These are phyloP conservation scores for Lamellibrachia satsuma DNA, from an alignment of 2,888 invertebrate genomes.

Conservation along the genomic window DNA sequence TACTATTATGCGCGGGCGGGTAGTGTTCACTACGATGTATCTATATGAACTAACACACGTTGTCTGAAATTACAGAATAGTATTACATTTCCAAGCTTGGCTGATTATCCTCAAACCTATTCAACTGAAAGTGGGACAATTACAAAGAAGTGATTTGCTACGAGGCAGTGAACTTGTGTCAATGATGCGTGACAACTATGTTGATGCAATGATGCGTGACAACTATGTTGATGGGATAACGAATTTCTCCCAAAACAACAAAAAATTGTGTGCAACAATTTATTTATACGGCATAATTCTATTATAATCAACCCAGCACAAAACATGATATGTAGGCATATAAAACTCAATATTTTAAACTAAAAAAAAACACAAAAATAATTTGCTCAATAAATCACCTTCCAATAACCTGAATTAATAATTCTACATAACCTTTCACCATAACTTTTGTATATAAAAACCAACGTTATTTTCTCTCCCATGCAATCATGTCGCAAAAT, in stretches of 20 bases:
- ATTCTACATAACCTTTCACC: not conserved
- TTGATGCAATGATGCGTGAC: not conserved
- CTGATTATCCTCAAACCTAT: too few species aligned
- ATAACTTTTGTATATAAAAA: not conserved
- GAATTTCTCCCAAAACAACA: not conserved
- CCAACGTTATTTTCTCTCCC: not conserved
- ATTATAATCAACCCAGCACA: not conserved
- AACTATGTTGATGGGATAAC: not conserved
- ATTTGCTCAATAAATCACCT: not conserved
- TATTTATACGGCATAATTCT: not conserved
- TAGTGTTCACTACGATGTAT: too few species aligned
- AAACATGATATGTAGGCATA: constrained; percentile 5
- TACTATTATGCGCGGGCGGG: too few species aligned
- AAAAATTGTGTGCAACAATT: not conserved
- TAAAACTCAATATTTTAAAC: not conserved
- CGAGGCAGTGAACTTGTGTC: too few species aligned
- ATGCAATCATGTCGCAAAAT: not conserved
- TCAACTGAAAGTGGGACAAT: too few species aligned
- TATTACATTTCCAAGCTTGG: too few species aligned
- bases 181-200: too few species aligned
- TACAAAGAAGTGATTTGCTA: too few species aligned
- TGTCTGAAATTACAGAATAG: too few species aligned
- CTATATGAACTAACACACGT: too few species aligned
- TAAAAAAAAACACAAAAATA: not conserved
- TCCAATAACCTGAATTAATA: not conserved